Conservation (phyloP, 2,888 invertebrate genomes). For the Taenaris catops region DNA sequence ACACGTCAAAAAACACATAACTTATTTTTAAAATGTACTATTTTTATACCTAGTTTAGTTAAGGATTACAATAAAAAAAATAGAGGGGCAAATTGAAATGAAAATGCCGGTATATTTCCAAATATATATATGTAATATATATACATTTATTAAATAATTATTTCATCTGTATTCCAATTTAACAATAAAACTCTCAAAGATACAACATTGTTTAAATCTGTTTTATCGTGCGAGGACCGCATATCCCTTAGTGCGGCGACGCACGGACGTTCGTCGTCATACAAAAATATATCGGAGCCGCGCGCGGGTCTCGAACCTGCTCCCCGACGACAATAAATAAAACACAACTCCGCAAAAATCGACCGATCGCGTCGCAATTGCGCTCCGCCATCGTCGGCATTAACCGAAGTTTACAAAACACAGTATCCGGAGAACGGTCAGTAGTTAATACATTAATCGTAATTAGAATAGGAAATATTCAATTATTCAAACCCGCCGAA, state of each 20-base stretch:
- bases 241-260: slow-evolving; percentile 33
- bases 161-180: slow-evolving; percentile 78
- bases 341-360: not conserved
- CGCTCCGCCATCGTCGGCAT: slow-evolving; percentile 4
- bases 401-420: slow-evolving; percentile 13
- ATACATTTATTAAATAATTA: slow-evolving; percentile 79
- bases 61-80: too few relatives aligned
- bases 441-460: slow-evolving; percentile 6
- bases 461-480: slow-evolving; percentile 11
- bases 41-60: too few relatives aligned
- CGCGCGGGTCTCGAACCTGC: slow-evolving; percentile 8
- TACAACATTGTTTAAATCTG: slow-evolving; percentile 76
- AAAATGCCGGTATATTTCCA: slow-evolving; percentile 49
- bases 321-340: not conserved
- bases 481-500: too few relatives aligned
- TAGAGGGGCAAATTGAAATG: slow-evolving; percentile 17
- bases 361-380: too few relatives aligned
- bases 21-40: too few relatives aligned
- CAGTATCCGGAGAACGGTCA: slow-evolving; percentile 17
- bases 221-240: slow-evolving; percentile 63
- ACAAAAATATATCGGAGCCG: slow-evolving; percentile 44
- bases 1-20: too few relatives aligned
- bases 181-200: slow-evolving; percentile 80
- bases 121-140: slow-evolving; percentile 81
- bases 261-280: slow-evolving; percentile 26